Evolutionary conservation across 2,888 invertebrate species (phyloP).

Genomic region (Sphaerolaimus hirsutus): DNA sequence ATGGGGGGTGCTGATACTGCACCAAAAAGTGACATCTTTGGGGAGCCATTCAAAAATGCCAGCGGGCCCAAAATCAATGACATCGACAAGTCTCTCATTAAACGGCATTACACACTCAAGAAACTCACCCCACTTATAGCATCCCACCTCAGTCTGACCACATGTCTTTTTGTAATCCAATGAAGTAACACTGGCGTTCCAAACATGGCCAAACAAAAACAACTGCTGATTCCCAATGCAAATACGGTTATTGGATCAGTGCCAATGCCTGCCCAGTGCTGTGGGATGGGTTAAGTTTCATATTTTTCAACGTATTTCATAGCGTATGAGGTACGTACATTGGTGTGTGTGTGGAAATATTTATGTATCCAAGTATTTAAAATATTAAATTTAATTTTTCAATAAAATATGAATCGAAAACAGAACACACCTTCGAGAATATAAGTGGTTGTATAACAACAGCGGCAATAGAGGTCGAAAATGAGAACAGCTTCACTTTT

Average conservation of each 20-base stretch:
- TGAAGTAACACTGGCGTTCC: conserved; percentile 3
- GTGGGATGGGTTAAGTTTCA: too few species aligned
- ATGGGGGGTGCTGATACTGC: too few species aligned
- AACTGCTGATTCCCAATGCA: not conserved
- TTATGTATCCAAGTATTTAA: not conserved
- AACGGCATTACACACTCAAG: too few species aligned
- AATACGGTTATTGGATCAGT: not conserved
- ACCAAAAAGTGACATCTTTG: too few species aligned
- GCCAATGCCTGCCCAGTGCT: not conserved
- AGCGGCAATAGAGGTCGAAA: not conserved
- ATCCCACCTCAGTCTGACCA: too few species aligned
- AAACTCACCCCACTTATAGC: too few species aligned
- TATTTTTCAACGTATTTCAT: too few species aligned
- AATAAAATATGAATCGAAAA: not conserved
- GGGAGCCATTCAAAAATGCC: too few species aligned
- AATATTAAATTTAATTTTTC: not conserved
- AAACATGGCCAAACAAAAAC: not conserved
- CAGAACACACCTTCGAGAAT: not conserved
- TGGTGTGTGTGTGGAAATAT: too few species aligned
- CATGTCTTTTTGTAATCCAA: not conserved
- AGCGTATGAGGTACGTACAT: too few species aligned
- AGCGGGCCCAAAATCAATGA: too few species aligned
- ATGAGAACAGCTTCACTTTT: not conserved
- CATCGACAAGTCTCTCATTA: too few species aligned
- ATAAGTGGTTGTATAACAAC: not conserved